These are phyloP conservation scores for Sylvilagus bachmani DNA, from an alignment of 2,113 vertebrate genomes.

Conservation along the genomic window DNA sequence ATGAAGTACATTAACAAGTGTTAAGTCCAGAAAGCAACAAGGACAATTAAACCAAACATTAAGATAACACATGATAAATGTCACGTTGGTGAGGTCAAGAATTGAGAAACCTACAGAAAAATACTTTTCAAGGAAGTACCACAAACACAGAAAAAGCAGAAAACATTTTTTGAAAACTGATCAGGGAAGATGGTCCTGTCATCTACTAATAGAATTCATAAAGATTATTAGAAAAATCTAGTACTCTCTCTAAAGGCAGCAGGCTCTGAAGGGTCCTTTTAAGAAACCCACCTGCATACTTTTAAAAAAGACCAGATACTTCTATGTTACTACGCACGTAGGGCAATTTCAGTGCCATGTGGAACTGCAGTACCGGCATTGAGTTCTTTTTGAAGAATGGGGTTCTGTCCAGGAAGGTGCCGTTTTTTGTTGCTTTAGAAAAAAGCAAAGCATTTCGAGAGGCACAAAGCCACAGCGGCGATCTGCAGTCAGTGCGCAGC, in stretches of 20 bases:
- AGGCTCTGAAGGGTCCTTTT: constrained; percentile 28
- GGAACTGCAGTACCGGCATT: constrained; percentile 61
- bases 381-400: constrained; percentile 12
- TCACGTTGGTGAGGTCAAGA: neutral
- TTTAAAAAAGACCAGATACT: neutral
- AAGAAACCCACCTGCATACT: neutral
- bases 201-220: constrained; percentile 25
- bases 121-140: constrained; percentile 18
- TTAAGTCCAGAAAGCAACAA: constrained; percentile 10
- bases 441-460: neutral
- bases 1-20: neutral
- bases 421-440: constrained; percentile 14
- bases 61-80: neutral
- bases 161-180: neutral
- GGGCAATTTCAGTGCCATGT: constrained; percentile 35
- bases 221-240: constrained; percentile 39
- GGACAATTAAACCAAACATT: neutral
- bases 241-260: neutral
- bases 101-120: neutral
- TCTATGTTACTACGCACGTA: constrained; percentile 38
- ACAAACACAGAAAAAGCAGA: neutral
- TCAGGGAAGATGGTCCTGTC: constrained; percentile 13
- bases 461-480: neutral
- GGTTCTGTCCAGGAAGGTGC: constrained; percentile 27
- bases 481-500: neutral